Percentiles rank a stretch among this genome's conserved stretches.
Conservation (phyloP, 2,888 invertebrate genomes). For the Coleophora flavipennella region DNA sequence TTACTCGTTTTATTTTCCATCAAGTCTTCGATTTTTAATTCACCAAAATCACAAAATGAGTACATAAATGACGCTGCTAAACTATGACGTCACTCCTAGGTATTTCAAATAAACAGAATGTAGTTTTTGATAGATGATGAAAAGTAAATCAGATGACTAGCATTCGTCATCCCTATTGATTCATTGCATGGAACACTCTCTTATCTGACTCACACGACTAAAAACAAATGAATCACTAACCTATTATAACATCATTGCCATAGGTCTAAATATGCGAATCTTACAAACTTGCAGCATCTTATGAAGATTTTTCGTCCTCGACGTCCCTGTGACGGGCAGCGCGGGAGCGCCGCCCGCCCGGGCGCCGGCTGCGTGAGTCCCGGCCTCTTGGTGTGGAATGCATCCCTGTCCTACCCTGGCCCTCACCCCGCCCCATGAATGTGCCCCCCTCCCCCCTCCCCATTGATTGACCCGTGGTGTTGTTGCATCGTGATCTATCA, state of each 20-base stretch:
- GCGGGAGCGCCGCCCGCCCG: constrained; percentile 65
- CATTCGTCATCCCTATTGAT: no score
- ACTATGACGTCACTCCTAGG: no score
- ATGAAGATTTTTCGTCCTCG: constrained; percentile 81
- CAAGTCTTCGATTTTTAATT: no score
- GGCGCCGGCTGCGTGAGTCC: constrained; percentile 66
- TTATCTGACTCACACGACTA: no score
- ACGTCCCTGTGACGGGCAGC: constrained; percentile 77
- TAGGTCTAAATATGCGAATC: constrained; percentile 70
- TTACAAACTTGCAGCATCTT: constrained; percentile 78
- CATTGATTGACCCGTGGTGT: constrained; percentile 37
- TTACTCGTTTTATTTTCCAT: no score
- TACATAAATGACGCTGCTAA: no score
- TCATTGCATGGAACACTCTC: no score
- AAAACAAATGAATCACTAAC: constrained; percentile 24
- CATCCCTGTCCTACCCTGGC: constrained; percentile 42
- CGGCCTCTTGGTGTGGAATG: constrained; percentile 65
- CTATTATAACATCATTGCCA: constrained; percentile 59
- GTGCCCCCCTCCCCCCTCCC: constrained; percentile 31
- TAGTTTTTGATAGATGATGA: no score
- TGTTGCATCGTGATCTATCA: constrained; percentile 42
- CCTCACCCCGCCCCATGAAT: constrained; percentile 32
- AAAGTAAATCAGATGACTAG: no score
- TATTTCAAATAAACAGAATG: no score
- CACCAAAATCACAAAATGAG: no score